phyloP scores from a whole-genome alignment of 2,797 vertebrate genomes.

The Eospalax fontanierii region DNA sequence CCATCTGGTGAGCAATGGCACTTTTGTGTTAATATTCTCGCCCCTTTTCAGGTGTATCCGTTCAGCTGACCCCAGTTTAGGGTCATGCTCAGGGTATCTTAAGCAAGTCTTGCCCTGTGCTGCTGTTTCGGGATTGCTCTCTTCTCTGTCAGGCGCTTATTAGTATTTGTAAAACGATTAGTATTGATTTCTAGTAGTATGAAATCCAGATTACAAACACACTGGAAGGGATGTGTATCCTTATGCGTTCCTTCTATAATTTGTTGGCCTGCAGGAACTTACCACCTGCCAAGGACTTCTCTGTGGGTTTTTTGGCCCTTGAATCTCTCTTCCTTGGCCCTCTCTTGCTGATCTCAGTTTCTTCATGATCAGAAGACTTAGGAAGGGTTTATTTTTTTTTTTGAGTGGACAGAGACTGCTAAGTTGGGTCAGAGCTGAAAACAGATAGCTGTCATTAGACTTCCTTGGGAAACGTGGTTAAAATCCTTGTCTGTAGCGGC shows the following conservation, averaged over 20 bases:
- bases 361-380: neutral
- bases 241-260: neutral
- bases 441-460: neutral
- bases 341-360: neutral
- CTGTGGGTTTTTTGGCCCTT: neutral
- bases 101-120: neutral
- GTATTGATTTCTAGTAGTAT: neutral
- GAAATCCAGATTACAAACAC: neutral
- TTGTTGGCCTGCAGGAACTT: neutral
- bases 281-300: neutral
- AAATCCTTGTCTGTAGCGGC: neutral
- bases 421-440: conserved; percentile 16
- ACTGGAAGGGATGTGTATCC: neutral
- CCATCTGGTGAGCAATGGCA: neutral
- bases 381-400: neutral
- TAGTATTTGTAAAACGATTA: neutral
- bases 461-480: conserved; percentile 10
- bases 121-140: neutral
- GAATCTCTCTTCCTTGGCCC: neutral
- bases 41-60: neutral
- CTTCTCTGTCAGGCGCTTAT: neutral
- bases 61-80: neutral
- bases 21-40: neutral
- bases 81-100: neutral
- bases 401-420: neutral